A percentile compares a stretch with the other conserved stretches of the same genome.
These are phyloP conservation scores for Percina caprodes DNA, from an alignment of 2,113 vertebrate genomes.

Conservation along the genomic window DNA sequence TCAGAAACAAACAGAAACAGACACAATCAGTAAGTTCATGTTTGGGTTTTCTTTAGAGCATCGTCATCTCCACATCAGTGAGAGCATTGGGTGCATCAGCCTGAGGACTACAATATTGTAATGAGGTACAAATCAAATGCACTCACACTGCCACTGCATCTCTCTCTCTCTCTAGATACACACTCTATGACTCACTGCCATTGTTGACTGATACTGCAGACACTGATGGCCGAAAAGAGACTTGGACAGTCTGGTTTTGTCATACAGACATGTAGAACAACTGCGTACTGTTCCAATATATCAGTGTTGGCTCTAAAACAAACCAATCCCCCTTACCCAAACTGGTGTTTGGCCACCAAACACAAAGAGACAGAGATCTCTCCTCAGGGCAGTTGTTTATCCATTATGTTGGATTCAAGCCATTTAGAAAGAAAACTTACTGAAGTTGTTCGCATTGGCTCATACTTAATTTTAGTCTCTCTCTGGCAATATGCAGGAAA, in stretches of 20 bases:
- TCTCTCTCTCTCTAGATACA: conserved; percentile 7
- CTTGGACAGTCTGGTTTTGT: conserved; percentile 79
- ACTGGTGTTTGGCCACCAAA: conserved; percentile 89
- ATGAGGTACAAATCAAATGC: conserved; percentile 37
- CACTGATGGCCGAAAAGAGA: conserved; percentile 82
- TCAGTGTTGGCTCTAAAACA: conserved; percentile 56
- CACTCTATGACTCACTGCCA: conserved; percentile 47
- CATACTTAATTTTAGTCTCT: not conserved
- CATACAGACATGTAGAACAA: conserved; percentile 79
- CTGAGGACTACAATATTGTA: conserved; percentile 1
- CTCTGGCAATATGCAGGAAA: not conserved
- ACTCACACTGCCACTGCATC: conserved; percentile 31
- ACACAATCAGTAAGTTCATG: not conserved
- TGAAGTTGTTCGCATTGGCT: not conserved
- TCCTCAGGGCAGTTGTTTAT: conserved; percentile 25
- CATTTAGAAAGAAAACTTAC: not conserved
- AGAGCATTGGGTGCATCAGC: not conserved
- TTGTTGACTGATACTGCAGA: conserved; percentile 83
- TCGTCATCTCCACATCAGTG: not conserved
- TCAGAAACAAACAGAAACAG: not conserved
- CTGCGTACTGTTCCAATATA: not conserved
- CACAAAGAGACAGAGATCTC: conserved; percentile 82
- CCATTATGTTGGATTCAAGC: not conserved
- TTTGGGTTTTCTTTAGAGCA: conserved; percentile 44
- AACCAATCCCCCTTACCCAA: conserved; percentile 35